Base-by-base conservation (phyloP, 2,888 invertebrate species). In the Rhodophaea formosa region DNA sequence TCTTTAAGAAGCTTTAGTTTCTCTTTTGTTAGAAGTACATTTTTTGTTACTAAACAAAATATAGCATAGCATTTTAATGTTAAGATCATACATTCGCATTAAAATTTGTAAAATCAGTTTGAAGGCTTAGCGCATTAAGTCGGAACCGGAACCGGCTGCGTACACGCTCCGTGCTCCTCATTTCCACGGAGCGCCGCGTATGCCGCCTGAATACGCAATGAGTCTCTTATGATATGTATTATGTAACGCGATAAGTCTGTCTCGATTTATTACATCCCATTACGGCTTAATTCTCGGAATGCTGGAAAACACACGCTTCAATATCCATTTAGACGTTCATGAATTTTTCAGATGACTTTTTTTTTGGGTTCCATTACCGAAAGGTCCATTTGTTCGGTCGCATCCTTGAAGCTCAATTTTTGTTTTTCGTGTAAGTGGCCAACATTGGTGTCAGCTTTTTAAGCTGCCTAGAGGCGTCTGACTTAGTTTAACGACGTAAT, bases 201-300 rank as follows among this genome's bases (percentile, higher is more conserved):
- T 82, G 86, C 75, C 84, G 62, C 63, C 66, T 64, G 87, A 85
- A 88, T 87, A 82, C 74, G 60, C 68, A 77, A 86, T 82, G 77
- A 77, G 76, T 78, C 79, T 79, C 77, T 75, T 76, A 70, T 71
- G 72, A 71, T 72, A 72, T 74, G 75, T 78, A 78, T 77, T 76
- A 76, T 74, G 74, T 74, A 70, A 72, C 74, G 74, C 77, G 78
- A 79, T 80, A 79, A 78, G 74, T 75, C 74, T 71, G 68, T 71
- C 74, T 74, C 77, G 75, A 80, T 82, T 80, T 84, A 84, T 80
- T 82, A 79, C 75, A 66, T 72, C 65, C 69, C 71, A 77, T 77
- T 77, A 73, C 69, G 69, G 61, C 62, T 66, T 63, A 54, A 53
- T 49, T 59, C 17, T 12, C 6, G 52, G 10, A 39, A 39, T 15